These are phyloP conservation scores for Drosophila ogumai DNA, from an alignment of 1,140 invertebrate species.

Conservation along the genomic window DNA sequence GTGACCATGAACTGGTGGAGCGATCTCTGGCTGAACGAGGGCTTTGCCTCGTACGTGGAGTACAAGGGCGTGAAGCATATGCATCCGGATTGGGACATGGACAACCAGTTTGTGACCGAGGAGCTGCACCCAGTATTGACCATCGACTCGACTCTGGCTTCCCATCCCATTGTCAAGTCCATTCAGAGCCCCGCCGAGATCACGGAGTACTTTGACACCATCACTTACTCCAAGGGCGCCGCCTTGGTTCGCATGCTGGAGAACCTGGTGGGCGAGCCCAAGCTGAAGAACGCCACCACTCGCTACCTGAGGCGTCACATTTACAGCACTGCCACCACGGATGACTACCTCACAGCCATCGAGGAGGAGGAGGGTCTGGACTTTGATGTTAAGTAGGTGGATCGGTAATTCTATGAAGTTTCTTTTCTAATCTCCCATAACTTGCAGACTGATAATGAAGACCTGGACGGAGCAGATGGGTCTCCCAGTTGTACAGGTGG, in stretches of 20 bases:
- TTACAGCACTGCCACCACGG: slow-evolving; percentile 92
- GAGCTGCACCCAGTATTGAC: slow-evolving; percentile 91
- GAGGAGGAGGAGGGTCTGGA: slow-evolving; percentile 84
- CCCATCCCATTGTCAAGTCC: slow-evolving; percentile 94
- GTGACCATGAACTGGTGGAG: slow-evolving; percentile 97
- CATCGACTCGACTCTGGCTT: slow-evolving; percentile 92
- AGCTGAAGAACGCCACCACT: slow-evolving; percentile 90
- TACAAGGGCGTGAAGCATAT: slow-evolving; percentile 91
- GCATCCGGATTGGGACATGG: slow-evolving; percentile 93
- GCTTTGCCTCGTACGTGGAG: slow-evolving; percentile 95
- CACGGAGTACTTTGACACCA: slow-evolving; percentile 95
- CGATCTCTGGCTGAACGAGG: slow-evolving; percentile 97
- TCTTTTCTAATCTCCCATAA: not conserved
- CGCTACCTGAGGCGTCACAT: slow-evolving; percentile 90
- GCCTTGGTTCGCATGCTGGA: slow-evolving; percentile 96
- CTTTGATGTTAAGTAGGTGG: slow-evolving; percentile 86
- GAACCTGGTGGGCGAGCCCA: slow-evolving; percentile 90
- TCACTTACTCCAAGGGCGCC: slow-evolving; percentile 97
- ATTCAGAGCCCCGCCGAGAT: slow-evolving; percentile 95
- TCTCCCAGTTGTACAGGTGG: slow-evolving; percentile 91
- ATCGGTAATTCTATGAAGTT: too few relatives aligned
- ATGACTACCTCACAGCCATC: slow-evolving; percentile 90
- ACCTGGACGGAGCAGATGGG: slow-evolving; percentile 98
- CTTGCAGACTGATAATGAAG: slow-evolving; percentile 90
- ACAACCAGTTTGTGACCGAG: slow-evolving; percentile 91